Conservation (phyloP, 2,113 vertebrate genomes). For the Blennius ocellaris region DNA sequence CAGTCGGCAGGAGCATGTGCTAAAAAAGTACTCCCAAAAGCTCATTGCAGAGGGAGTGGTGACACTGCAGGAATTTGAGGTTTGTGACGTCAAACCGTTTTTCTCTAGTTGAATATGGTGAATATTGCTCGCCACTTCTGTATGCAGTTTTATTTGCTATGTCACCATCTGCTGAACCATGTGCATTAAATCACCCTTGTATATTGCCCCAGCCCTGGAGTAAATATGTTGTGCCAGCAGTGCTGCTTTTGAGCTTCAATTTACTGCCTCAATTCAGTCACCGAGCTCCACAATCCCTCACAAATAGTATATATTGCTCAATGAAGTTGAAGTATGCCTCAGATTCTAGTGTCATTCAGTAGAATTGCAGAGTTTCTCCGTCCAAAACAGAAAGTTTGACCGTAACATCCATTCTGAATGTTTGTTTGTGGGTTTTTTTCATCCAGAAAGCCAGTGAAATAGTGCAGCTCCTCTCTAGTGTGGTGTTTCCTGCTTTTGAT, state of each 20-base stretch:
- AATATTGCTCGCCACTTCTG: constrained; percentile 45
- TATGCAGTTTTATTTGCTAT: constrained; percentile 53
- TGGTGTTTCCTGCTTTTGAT: constrained; percentile 48
- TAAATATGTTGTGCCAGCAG: constrained; percentile 53
- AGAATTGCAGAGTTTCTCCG: constrained; percentile 52
- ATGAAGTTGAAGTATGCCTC: constrained; percentile 53
- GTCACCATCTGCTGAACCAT: constrained; percentile 21
- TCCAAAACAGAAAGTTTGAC: constrained; percentile 55
- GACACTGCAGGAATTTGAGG: constrained; percentile 91
- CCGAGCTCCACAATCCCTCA: constrained; percentile 44
- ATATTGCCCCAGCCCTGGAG: constrained; percentile 55
- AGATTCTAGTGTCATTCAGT: constrained; percentile 40
- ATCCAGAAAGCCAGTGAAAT: constrained; percentile 43
- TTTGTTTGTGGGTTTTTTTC: constrained; percentile 49
- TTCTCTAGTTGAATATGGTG: constrained; percentile 49
- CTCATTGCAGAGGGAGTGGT: constrained; percentile 91
- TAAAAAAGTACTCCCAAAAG: constrained; percentile 92
- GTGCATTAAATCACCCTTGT: constrained; percentile 67
- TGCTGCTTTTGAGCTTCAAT: constrained; percentile 65
- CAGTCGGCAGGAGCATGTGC: constrained; percentile 88
- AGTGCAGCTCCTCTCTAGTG: constrained; percentile 12
- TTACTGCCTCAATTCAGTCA: constrained; percentile 65
- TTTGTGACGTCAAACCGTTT: constrained; percentile 66
- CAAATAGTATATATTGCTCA: constrained; percentile 52
- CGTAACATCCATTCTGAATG: constrained; percentile 49